A percentile compares a stretch with the other conserved stretches of the same genome.
Conservation (phyloP, 2,113 vertebrate species). For the Gymnorhina tibicen region DNA sequence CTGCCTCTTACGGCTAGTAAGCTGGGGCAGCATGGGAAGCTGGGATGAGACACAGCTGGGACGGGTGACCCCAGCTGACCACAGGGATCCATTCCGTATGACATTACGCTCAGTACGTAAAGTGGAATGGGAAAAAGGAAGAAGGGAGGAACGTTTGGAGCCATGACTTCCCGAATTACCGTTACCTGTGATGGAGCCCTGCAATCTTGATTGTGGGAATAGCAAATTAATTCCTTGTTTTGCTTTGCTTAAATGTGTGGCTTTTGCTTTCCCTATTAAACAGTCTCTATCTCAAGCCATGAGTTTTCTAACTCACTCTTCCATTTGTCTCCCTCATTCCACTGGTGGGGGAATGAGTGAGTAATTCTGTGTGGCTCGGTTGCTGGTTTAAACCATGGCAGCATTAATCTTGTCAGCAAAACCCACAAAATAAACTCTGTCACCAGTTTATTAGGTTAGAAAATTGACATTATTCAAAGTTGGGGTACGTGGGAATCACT, state of each 20-base stretch:
- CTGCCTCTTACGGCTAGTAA: not conserved
- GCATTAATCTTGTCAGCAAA: not conserved
- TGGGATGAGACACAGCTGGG: not conserved
- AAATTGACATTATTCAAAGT: not conserved
- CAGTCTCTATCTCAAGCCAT: not conserved
- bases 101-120: not conserved
- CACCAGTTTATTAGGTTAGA: not conserved
- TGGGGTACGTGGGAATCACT: not conserved
- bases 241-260: not conserved
- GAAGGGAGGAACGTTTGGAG: rapidly evolving
- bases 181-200: not conserved
- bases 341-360: not conserved
- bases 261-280: not conserved
- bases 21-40: not conserved
- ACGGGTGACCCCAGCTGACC: no score
- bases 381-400: not conserved
- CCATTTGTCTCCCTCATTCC: not conserved
- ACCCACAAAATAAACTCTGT: not conserved
- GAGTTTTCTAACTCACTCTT: not conserved
- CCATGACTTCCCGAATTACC: not conserved
- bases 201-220: not conserved
- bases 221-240: not conserved
- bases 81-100: not conserved
- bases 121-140: not conserved
- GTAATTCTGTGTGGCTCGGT: not conserved